Conservation (phyloP, 2,888 invertebrate species). For the Andrena marginata region DNA sequence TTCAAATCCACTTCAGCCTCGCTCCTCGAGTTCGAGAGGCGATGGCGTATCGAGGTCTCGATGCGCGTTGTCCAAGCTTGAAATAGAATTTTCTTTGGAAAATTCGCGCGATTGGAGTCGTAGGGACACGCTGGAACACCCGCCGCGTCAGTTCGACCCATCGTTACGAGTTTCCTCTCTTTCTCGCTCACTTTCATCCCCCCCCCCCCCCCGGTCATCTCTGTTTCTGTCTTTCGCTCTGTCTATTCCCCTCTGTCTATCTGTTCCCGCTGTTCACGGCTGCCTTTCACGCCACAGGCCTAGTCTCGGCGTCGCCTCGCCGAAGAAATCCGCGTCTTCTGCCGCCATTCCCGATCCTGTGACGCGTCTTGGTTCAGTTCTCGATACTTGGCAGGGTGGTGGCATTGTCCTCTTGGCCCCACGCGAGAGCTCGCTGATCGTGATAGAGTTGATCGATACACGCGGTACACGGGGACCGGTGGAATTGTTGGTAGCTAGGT, state of each 20-base stretch:
- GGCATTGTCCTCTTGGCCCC: background rate
- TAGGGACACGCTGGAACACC: background rate
- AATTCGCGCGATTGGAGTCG: background rate
- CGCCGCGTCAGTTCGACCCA: slow-evolving; percentile 22
- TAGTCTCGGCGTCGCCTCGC: slow-evolving; percentile 65
- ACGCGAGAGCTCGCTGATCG: background rate
- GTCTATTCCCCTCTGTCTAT: slow-evolving; percentile 9
- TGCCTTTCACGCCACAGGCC: slow-evolving; percentile 62
- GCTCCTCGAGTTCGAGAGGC: background rate
- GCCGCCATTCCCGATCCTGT: slow-evolving; percentile 25
- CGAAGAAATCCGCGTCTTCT: slow-evolving; percentile 40
- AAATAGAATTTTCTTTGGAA: background rate
- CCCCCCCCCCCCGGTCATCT: too few species aligned
- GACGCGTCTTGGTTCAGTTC: background rate
- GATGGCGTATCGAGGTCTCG: slow-evolving; percentile 1
- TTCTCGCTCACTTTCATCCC: slow-evolving; percentile 9
- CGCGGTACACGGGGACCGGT: too few species aligned
- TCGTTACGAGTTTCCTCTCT: slow-evolving; percentile 34
- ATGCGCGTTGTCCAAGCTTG: background rate
- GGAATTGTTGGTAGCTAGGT: background rate
- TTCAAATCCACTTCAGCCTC: background rate
- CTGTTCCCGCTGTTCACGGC: slow-evolving; percentile 51
- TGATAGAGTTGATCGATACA: too few species aligned
- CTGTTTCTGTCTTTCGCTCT: slow-evolving; percentile 6
- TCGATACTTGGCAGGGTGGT: background rate